Percentiles rank a stretch among this genome's conserved stretches.
Evolutionary conservation across 1,140 invertebrate species (phyloP).

Genomic region (Monomorium pharaonis): DNA sequence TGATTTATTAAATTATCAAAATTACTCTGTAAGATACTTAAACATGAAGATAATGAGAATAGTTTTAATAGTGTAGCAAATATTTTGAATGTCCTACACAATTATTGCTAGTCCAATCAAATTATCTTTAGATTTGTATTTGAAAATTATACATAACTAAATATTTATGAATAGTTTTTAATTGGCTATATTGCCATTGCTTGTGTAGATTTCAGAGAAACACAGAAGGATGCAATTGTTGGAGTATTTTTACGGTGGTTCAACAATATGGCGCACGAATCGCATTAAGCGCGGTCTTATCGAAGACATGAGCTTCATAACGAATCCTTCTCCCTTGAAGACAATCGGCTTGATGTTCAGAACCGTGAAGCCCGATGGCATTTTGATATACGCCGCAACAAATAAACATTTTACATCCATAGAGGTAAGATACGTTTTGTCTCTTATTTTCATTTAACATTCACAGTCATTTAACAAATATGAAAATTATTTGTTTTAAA

Average conservation of each 20-base stretch:
- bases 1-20: no score
- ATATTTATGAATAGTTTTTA: constrained; percentile 11
- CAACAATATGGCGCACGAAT: constrained; percentile 88
- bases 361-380: constrained; percentile 90
- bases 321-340: constrained; percentile 86
- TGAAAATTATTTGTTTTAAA: not conserved
- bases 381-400: constrained; percentile 93
- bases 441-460: no score
- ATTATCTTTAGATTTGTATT: no score
- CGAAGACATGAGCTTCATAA: constrained; percentile 66
- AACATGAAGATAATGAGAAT: no score
- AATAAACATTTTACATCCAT: constrained; percentile 95
- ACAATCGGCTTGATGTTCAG: constrained; percentile 93
- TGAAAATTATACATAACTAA: no score
- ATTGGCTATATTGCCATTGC: not conserved
- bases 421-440: constrained; percentile 85
- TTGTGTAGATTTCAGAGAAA: constrained; percentile 89
- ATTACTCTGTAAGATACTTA: no score
- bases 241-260: constrained; percentile 90
- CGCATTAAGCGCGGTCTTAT: constrained; percentile 74
- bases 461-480: not conserved
- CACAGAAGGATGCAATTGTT: constrained; percentile 94
- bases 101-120: no score
- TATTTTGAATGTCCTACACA: no score
- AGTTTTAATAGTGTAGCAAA: no score